phyloP scores from a whole-genome alignment of 2,113 vertebrate genomes.

The Dryoscopus gambensis region DNA sequence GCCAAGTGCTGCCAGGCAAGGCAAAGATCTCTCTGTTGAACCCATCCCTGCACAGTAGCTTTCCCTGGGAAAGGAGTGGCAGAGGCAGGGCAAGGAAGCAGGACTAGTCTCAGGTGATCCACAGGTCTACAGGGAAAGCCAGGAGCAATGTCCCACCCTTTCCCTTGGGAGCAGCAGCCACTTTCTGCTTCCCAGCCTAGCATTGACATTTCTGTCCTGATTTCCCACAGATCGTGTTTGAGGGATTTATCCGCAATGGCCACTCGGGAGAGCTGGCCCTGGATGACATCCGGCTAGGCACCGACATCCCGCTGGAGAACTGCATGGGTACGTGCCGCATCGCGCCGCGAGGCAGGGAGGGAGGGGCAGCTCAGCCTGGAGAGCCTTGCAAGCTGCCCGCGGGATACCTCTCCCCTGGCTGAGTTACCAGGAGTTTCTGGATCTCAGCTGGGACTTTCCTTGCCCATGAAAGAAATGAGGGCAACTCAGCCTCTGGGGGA shows the following conservation, averaged over 20 bases:
- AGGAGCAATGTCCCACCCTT: not conserved
- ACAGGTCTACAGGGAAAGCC: not conserved
- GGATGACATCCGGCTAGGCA: conserved; percentile 91
- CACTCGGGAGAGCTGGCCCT: conserved; percentile 87
- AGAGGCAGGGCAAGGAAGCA: not conserved
- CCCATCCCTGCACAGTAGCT: not conserved
- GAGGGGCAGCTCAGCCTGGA: not conserved
- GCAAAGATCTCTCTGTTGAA: not conserved
- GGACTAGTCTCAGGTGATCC: not conserved
- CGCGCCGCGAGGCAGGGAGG: rapidly evolving
- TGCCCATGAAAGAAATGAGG: not conserved
- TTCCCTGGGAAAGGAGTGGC: not conserved
- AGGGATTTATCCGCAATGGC: conserved; percentile 86
- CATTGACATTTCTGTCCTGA: not conserved
- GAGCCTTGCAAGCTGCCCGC: not conserved
- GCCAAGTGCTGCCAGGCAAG: not conserved
- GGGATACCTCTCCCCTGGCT: not conserved
- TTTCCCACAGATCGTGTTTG: conserved; percentile 86
- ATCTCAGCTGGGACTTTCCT: not conserved
- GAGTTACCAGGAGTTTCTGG: not conserved
- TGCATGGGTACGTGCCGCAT: conserved; percentile 86
- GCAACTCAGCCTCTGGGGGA: not conserved
- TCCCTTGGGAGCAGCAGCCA: not conserved
- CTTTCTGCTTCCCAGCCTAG: not conserved
- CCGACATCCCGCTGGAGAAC: conserved; percentile 84